A percentile compares a stretch with the other conserved stretches of the same genome.
These are phyloP conservation scores for Arctia plantaginis DNA, from an alignment of 2,888 invertebrate species.

Conservation along the genomic window DNA sequence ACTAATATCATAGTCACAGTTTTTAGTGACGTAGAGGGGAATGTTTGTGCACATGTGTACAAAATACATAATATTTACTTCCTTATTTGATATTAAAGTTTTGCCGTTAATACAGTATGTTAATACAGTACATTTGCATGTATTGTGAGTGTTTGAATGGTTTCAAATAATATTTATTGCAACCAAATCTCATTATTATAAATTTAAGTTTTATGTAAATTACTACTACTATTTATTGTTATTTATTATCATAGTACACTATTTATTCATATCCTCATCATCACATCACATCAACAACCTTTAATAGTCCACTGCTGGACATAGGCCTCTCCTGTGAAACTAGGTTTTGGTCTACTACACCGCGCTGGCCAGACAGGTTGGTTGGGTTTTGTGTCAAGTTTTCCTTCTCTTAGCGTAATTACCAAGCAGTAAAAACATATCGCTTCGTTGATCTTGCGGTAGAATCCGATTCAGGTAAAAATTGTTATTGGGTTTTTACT, in stretches of 20 bases:
- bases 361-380: no score
- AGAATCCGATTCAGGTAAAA: not conserved
- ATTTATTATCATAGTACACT: no score
- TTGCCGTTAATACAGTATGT: not conserved
- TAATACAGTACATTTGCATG: not conserved
- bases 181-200: not conserved
- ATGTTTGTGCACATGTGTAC: not conserved
- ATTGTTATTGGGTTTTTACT: not conserved
- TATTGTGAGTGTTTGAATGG: not conserved
- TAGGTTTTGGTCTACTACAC: no score
- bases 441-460: not conserved
- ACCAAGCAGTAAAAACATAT: not conserved
- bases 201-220: not conserved
- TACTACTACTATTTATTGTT: not conserved
- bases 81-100: not conserved
- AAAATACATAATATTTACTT: not conserved
- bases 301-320: no score
- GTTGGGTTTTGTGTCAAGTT: no score
- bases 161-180: not conserved
- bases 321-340: no score
- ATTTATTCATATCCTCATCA: no score
- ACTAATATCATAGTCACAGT: no score
- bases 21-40: no score
- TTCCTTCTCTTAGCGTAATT: no score
- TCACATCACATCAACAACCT: no score